Base-by-base conservation (phyloP, 2,888 invertebrate genomes). In the Phengaris alcon region DNA sequence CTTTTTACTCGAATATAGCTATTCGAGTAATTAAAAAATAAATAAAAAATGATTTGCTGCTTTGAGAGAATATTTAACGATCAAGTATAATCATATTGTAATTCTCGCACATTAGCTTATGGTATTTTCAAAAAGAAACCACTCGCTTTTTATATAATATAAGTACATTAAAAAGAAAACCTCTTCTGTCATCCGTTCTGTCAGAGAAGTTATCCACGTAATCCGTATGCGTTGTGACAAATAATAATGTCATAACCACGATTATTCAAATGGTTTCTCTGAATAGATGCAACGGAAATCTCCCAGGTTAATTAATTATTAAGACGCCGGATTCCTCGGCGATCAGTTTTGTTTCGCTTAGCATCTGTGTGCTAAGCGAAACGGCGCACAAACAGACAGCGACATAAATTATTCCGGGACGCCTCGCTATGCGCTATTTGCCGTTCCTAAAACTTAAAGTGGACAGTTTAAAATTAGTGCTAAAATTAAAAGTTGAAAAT, bases 371-470 rank as follows among this genome's bases (percentile, higher is more conserved):
- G 64, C 64, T 64, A 64, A 57, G 57, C 57, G 59, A 22, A 44
- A 59, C 73, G 48, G 22, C 70, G 64, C n/a, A 55, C 69, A 70
- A 52, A 72, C 52, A 72, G 70, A 75, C 75, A 57, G 46, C 35
- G 44, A 59, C 73, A 75, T 77, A 74, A 75, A 77, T 75, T 74
- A 77, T 77, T 77, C 77, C 68, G 15, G 48, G 72, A 54, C 35
- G 44, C 46, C 46, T 46, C 44, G 57, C 73, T 48, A 73, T 57
- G 46, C 57, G 44, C 52, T n/a, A 12, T n/a, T 35, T 35, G 70
- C 51, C 52, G 15, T 52, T n/a, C 70, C 70, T 70, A 51, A 73
- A 59, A 59, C 73, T 73, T 52, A 48, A 73, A 73, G 35, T 48
- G 55, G 44, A 44, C 46, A 57, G 44, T 73, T 73, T 73, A 59